phyloP scores from a whole-genome alignment of 1,140 invertebrate species.

The Drosophila tristis region DNA sequence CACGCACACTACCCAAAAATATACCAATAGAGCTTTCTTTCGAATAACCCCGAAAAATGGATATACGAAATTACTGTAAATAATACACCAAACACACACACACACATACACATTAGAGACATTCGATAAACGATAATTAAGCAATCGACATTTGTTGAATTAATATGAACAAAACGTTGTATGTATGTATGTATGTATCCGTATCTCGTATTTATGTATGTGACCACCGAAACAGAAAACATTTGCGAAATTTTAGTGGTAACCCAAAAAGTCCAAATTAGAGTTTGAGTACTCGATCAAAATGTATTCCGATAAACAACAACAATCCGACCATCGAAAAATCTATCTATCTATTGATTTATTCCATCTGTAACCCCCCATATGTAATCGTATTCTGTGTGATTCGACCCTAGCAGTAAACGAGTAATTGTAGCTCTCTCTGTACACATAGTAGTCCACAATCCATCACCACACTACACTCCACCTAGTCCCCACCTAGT shows the following conservation, averaged over 20 bases:
- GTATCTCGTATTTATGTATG: conserved; percentile 37
- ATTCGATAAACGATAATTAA: conserved; percentile 27
- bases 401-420: conserved; percentile 64
- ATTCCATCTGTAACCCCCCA: conserved; percentile 54
- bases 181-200: conserved; percentile 10
- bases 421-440: conserved; percentile 53
- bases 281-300: conserved; percentile 26
- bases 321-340: conserved; percentile 6
- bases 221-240: conserved; percentile 24
- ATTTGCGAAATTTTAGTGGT: conserved; percentile 54
- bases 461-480: conserved; percentile 13
- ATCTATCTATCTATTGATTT: conserved; percentile 4
- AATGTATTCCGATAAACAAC: conserved; percentile 6
- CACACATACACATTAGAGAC: conserved; percentile 16
- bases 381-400: conserved; percentile 69
- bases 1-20: too few relatives aligned
- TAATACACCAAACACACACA: conserved; percentile 49
- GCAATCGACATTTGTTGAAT: conserved; percentile 49
- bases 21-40: background rate
- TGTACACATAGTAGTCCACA: conserved; percentile 32
- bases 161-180: background rate
- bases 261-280: conserved; percentile 37
- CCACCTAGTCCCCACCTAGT: conserved; percentile 33
- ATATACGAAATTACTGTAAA: conserved; percentile 54
- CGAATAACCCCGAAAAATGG: conserved; percentile 9